Base-by-base conservation (phyloP, 2,797 vertebrate genomes). In the Echiichthys vipera region DNA sequence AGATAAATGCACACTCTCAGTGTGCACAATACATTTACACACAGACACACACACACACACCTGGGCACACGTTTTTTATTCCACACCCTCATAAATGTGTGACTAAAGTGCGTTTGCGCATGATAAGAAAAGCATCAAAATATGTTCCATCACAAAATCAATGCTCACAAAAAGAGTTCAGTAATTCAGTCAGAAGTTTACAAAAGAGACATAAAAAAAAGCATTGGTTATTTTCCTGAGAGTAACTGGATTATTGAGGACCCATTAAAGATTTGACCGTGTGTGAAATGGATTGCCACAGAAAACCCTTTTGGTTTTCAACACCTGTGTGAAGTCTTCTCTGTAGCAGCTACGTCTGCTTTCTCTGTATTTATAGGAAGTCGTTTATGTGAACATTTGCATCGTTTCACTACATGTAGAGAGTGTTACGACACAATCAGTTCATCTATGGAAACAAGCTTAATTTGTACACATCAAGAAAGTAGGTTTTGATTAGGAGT, bases 141-240 rank as follows among this genome's bases (percentile, higher is more conserved):
- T 42, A 14, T 32, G n/a, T n/a, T n/a, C n/a, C n/a, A n/a, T n/a
- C n/a, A n/a, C n/a, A n/a, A n/a, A n/a, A 51, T 30, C 29, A 15
- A 6, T 15, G 17, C 24, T 64, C 22, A 25, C n/a, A n/a, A n/a
- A n/a, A n/a, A n/a, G n/a, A n/a, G n/a, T 9, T 64, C 6, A 51
- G 13, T 32, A 18, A 63, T 80, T 87, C 51, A 76, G 70, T 79
- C 74, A 73, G 27, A 7, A 24, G 29, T 22, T 32, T 17, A 30
- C 8, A 62, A 54, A 54, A 71, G 2, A 42, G 43, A 49, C 1
- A 49, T 25, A 47, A 1, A 56, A 17, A 14, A 37, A 3, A 43
- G 5, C 10, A 61, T 22, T 62, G 17, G 43, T 8, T n/a, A 39
- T 3, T 0, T 27, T 32, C 39, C 17, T 18, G 20, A 56, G 2